These are phyloP conservation scores for Coreoperca whiteheadi DNA, from an alignment of 2,113 vertebrate genomes.

Conservation along the genomic window DNA sequence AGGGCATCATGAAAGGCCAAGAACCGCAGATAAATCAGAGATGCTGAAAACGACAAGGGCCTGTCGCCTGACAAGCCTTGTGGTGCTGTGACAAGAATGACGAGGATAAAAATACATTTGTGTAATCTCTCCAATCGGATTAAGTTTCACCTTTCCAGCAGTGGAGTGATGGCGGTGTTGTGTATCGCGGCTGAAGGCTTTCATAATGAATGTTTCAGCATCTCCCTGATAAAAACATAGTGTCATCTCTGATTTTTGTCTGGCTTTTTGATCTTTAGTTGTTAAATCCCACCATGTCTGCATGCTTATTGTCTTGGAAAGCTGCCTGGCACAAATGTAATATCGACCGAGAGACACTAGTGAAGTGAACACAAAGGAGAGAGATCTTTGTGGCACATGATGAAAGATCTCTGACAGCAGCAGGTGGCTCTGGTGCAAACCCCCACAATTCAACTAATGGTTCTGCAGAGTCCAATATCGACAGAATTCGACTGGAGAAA, in stretches of 20 bases:
- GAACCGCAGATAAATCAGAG: constrained; percentile 61
- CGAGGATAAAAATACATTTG: constrained; percentile 67
- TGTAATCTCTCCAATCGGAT: constrained; percentile 76
- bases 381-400: constrained; percentile 39
- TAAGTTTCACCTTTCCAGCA: constrained; percentile 62
- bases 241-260: constrained; percentile 55
- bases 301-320: constrained; percentile 51
- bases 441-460: constrained; percentile 29
- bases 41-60: constrained; percentile 47
- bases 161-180: constrained; percentile 39
- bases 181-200: constrained; percentile 50
- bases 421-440: constrained; percentile 44
- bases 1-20: constrained; percentile 49
- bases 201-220: constrained; percentile 60
- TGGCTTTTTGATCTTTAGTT: constrained; percentile 52
- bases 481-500: neutral
- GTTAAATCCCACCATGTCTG: constrained; percentile 52
- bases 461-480: constrained; percentile 8
- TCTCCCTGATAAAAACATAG: constrained; percentile 41
- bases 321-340: constrained; percentile 52
- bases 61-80: constrained; percentile 47
- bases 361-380: constrained; percentile 30
- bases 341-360: constrained; percentile 34
- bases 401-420: constrained; percentile 57
- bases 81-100: constrained; percentile 61